A percentile compares a stretch with the other conserved stretches of the same genome.
Evolutionary conservation across 2,888 invertebrate genomes (phyloP).

Genomic region (Stenoptilia bipunctidactyla): DNA sequence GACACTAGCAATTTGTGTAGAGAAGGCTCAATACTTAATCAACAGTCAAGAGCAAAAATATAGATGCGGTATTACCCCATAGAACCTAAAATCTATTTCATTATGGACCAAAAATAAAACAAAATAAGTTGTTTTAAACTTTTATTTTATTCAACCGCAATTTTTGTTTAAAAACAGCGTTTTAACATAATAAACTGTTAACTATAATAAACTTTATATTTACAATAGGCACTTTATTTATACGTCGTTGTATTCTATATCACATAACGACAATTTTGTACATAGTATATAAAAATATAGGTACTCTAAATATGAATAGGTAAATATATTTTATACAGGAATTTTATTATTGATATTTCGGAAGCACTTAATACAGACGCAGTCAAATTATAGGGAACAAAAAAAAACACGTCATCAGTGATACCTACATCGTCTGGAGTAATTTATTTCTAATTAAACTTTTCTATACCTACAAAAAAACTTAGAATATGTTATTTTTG

Average conservation of each 20-base stretch:
- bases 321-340: conserved; percentile 16
- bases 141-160: conserved; percentile 50
- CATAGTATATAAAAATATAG: conserved; percentile 31
- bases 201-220: conserved; percentile 27
- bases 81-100: too few species aligned
- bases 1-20: too few species aligned
- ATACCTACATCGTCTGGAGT: too few species aligned
- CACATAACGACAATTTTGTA: conserved; percentile 46
- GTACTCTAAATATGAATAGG: conserved; percentile 13
- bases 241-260: conserved; percentile 59
- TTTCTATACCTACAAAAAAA: too few species aligned
- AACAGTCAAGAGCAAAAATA: too few species aligned
- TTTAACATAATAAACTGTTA: conserved; percentile 23
- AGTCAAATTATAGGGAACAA: too few species aligned
- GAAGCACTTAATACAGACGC: conserved; percentile 1
- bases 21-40: too few species aligned
- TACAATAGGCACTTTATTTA: conserved; percentile 52
- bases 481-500: too few species aligned
- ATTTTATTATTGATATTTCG: background rate
- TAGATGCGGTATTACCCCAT: too few species aligned
- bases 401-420: too few species aligned
- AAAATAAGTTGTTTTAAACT: conserved; percentile 18
- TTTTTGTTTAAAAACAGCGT: conserved; percentile 33
- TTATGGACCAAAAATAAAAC: conserved; percentile 15
- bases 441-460: too few species aligned